These are phyloP conservation scores for Gouania willdenowi DNA, from an alignment of 2,797 vertebrate species.

Conservation along the genomic window DNA sequence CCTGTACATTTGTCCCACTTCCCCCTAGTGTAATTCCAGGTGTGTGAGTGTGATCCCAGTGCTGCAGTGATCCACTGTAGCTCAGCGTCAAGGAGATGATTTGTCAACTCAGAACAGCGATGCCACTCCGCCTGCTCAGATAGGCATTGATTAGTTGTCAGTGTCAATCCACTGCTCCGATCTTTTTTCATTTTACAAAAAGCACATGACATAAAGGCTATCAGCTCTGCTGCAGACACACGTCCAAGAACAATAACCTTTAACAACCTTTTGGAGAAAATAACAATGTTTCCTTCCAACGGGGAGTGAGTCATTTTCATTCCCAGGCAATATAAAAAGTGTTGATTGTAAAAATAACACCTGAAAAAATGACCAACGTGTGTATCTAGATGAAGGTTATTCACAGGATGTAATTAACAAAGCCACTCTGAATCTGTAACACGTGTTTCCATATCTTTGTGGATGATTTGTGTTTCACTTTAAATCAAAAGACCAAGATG, in stretches of 20 bases:
- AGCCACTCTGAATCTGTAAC: not conserved
- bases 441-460: not conserved
- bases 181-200: conserved; percentile 34
- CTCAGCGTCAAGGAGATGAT: conserved; percentile 35
- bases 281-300: too few species aligned
- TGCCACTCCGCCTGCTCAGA: conserved; percentile 38
- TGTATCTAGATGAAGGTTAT: too few species aligned
- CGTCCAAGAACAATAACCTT: too few species aligned
- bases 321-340: too few species aligned
- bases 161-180: conserved; percentile 16
- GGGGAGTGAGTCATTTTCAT: too few species aligned
- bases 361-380: too few species aligned
- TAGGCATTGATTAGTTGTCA: conserved; percentile 56
- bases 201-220: conserved; percentile 6
- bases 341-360: too few species aligned
- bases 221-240: too few species aligned
- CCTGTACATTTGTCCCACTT: too few species aligned
- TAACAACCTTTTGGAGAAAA: too few species aligned
- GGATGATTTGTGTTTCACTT: conserved; percentile 3
- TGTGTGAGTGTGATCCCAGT: not conserved
- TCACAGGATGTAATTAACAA: not conserved
- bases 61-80: conserved; percentile 5
- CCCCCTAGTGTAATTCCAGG: too few species aligned
- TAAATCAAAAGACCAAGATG: not conserved
- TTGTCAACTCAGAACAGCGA: conserved; percentile 36